Conservation (phyloP, 1,140 invertebrate species). For the Papilio xuthus region DNA sequence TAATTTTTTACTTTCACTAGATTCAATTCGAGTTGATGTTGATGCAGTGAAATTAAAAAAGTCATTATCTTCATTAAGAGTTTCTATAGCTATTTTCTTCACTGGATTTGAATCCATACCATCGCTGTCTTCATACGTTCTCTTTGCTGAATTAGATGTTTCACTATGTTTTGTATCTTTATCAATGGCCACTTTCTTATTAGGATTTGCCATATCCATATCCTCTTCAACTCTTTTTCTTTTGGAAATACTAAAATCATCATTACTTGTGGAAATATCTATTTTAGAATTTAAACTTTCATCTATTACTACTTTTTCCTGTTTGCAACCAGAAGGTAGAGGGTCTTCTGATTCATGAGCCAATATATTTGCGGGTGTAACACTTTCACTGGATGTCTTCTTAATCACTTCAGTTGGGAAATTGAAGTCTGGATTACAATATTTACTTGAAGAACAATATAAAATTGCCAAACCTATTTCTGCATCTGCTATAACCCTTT, state of each 20-base stretch:
- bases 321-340: constrained; percentile 45
- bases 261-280: constrained; percentile 37
- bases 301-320: constrained; percentile 66
- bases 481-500: constrained; percentile 84
- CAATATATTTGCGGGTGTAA: constrained; percentile 55
- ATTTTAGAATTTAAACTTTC: constrained; percentile 60
- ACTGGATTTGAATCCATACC: constrained; percentile 47
- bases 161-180: constrained; percentile 36
- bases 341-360: constrained; percentile 67
- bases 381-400: constrained; percentile 48
- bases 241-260: constrained; percentile 49
- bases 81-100: constrained; percentile 60
- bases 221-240: constrained; percentile 59
- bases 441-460: constrained; percentile 83
- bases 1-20: constrained; percentile 55
- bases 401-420: constrained; percentile 71
- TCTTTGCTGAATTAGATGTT: constrained; percentile 51
- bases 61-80: constrained; percentile 52
- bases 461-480: constrained; percentile 86
- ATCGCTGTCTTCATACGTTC: constrained; percentile 52
- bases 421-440: constrained; percentile 85
- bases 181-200: constrained; percentile 57
- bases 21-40: constrained; percentile 41
- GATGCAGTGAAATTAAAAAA: constrained; percentile 64
- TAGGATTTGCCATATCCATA: constrained; percentile 43